Percentiles rank a stretch among this genome's conserved stretches.
These are phyloP conservation scores for Aplodontia rufa DNA, from an alignment of 2,113 vertebrate genomes.

Conservation along the genomic window DNA sequence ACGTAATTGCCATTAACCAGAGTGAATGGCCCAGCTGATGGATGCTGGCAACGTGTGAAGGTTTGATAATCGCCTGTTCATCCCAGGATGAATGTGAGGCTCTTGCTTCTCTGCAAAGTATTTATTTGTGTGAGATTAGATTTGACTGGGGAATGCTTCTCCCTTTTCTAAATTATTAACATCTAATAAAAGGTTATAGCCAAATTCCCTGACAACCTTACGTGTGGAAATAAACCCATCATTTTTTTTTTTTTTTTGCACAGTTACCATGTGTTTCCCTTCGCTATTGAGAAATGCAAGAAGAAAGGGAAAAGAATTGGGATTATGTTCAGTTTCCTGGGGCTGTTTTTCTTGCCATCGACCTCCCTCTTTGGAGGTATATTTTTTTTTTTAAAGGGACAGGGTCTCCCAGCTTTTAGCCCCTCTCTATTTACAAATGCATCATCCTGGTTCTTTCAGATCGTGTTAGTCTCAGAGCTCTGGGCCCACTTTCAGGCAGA, in stretches of 20 bases:
- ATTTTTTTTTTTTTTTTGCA: conserved; percentile 48
- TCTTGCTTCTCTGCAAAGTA: conserved; percentile 25
- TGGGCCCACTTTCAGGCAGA: background rate
- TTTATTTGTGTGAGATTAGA: conserved; percentile 70
- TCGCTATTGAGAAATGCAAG: background rate
- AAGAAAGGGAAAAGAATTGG: background rate
- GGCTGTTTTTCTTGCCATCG: background rate
- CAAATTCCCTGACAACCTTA: conserved; percentile 63
- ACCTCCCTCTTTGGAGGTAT: background rate
- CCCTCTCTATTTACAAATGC: background rate
- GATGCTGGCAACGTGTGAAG: conserved; percentile 48
- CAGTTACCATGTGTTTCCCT: background rate
- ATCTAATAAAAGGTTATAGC: conserved; percentile 65
- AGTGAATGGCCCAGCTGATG: conserved; percentile 40
- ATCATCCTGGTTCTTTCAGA: background rate
- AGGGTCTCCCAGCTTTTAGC: background rate
- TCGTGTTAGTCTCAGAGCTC: background rate
- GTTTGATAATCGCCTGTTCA: conserved; percentile 63
- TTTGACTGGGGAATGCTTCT: conserved; percentile 71
- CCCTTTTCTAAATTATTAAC: conserved; percentile 72
- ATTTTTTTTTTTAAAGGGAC: background rate
- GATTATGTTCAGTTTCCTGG: background rate
- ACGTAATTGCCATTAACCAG: conserved; percentile 51
- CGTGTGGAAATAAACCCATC: conserved; percentile 61
- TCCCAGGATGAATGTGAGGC: conserved; percentile 55